Evolutionary conservation across 2,113 vertebrate species (phyloP).

Genomic region (Datnioides undecimradiatus): DNA sequence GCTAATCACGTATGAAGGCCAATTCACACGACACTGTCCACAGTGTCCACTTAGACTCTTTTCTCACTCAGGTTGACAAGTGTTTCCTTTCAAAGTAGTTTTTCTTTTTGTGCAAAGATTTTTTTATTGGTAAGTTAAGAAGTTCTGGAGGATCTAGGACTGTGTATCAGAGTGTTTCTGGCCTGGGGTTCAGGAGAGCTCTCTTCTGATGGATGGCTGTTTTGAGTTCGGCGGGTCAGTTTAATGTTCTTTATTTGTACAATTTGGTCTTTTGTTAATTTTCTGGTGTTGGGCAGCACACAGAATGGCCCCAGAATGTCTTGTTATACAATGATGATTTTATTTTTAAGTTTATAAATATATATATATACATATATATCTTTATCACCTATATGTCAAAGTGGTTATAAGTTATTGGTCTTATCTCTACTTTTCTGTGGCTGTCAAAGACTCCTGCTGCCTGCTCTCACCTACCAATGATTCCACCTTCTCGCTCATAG

Average conservation of each 20-base stretch:
- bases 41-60: slow-evolving; percentile 81
- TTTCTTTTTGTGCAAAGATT: slow-evolving; percentile 82
- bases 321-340: slow-evolving; percentile 70
- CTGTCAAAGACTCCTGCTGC: slow-evolving; percentile 78
- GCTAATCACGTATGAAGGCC: slow-evolving; percentile 76
- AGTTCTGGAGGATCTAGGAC: slow-evolving; percentile 65
- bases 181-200: slow-evolving; percentile 39
- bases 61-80: slow-evolving; percentile 93
- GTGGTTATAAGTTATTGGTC: slow-evolving; percentile 77
- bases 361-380: slow-evolving; percentile 66
- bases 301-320: slow-evolving; percentile 72
- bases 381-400: slow-evolving; percentile 69
- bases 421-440: slow-evolving; percentile 66
- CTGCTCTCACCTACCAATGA: slow-evolving; percentile 80
- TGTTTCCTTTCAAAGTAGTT: slow-evolving; percentile 83
- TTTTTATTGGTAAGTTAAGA: slow-evolving; percentile 74
- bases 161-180: slow-evolving; percentile 45
- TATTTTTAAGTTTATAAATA: slow-evolving; percentile 69
- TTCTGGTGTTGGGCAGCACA: slow-evolving; percentile 75
- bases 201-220: slow-evolving; percentile 46
- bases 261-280: slow-evolving; percentile 53
- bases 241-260: slow-evolving; percentile 51
- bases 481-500: slow-evolving; percentile 75
- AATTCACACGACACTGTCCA: slow-evolving; percentile 62
- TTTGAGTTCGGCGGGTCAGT: slow-evolving; percentile 51